A percentile compares a stretch with the other conserved stretches of the same genome.
phyloP scores from a whole-genome alignment of 1,140 invertebrate species.

The Pygmarrhopalites habei region DNA sequence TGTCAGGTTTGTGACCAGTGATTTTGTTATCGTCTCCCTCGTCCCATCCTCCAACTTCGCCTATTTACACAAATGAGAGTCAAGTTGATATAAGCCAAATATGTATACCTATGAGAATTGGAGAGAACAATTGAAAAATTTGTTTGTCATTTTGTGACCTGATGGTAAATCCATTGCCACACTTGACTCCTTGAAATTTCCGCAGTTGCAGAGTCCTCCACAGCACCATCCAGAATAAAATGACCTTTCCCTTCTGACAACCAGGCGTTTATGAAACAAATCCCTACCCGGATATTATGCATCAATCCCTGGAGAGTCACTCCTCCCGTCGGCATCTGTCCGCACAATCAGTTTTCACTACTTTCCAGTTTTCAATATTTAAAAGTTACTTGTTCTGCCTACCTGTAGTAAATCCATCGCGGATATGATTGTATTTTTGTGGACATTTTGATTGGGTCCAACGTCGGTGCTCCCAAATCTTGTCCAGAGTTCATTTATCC shows the following conservation, averaged over 20 bases:
- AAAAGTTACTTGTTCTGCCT: conserved; percentile 45
- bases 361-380: neutral
- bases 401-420: conserved; percentile 37
- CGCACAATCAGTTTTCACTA: neutral
- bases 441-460: conserved; percentile 14
- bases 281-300: conserved; percentile 57
- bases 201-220: conserved; percentile 67
- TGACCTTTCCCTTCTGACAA: conserved; percentile 55
- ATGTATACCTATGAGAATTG: too few species aligned
- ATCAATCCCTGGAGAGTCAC: conserved; percentile 55
- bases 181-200: conserved; percentile 64
- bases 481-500: conserved; percentile 52
- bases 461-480: conserved; percentile 9
- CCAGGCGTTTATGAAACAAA: conserved; percentile 62
- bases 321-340: conserved; percentile 52
- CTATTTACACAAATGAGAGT: conserved; percentile 23
- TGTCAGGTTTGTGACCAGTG: too few species aligned
- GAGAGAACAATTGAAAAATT: too few species aligned
- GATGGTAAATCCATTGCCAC: conserved; percentile 65
- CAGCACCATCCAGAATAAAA: conserved; percentile 56
- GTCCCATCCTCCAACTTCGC: conserved; percentile 46
- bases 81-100: conserved; percentile 21
- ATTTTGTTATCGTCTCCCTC: conserved; percentile 44
- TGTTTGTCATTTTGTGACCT: conserved; percentile 43
- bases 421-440: conserved; percentile 5